Evolutionary conservation across 2,797 vertebrate genomes (phyloP).

Genomic region (Peromyscus attwateri): DNA sequence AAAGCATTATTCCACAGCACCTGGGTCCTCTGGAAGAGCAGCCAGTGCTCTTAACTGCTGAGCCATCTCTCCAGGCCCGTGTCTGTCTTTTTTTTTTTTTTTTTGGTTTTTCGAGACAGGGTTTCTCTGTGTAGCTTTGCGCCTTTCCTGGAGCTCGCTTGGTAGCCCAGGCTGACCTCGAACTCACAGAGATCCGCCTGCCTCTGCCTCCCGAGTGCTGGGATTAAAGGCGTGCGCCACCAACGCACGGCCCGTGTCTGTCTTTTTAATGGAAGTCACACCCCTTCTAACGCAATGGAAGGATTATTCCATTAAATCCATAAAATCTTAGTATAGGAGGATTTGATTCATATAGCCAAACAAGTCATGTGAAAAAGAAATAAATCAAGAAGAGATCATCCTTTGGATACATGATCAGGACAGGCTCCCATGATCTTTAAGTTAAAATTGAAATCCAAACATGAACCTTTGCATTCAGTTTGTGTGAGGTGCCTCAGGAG

Average conservation of each 20-base stretch:
- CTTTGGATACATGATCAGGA: constrained; percentile 8
- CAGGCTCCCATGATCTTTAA: constrained; percentile 8
- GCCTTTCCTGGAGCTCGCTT: too few species aligned
- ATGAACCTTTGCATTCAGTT: background rate
- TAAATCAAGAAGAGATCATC: background rate
- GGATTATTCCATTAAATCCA: background rate
- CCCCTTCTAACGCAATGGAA: constrained; percentile 25
- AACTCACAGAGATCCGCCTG: too few species aligned
- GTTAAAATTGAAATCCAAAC: constrained; percentile 16
- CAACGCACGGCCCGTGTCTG: background rate
- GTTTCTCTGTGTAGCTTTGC: too few species aligned
- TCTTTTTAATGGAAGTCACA: constrained; percentile 30
- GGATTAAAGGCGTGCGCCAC: too few species aligned
- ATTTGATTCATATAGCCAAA: constrained; percentile 38
- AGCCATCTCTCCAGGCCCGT: background rate
- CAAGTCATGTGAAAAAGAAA: background rate
- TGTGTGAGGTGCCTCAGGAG: background rate
- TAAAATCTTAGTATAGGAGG: background rate
- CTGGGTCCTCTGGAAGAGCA: background rate
- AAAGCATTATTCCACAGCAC: too few species aligned
- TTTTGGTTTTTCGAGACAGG: too few species aligned
- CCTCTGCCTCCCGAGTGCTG: too few species aligned
- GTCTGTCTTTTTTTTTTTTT: constrained; percentile 8
- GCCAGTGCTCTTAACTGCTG: background rate
- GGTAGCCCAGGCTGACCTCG: too few species aligned